A percentile compares a stretch with the other conserved stretches of the same genome.
phyloP scores from a whole-genome alignment of 2,113 vertebrate genomes.

The Rynchops niger region DNA sequence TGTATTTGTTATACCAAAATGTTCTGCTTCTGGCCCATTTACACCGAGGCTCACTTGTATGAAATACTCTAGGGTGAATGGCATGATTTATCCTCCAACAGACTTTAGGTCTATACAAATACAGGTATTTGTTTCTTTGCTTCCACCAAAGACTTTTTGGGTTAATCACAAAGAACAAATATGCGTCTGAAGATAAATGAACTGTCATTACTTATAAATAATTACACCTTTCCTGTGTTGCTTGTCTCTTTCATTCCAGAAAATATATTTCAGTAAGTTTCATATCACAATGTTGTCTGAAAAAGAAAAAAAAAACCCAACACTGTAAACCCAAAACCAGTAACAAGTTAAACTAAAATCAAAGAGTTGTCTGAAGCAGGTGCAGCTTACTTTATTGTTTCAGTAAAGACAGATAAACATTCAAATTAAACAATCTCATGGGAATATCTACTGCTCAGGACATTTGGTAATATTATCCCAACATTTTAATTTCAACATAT shows the following conservation, averaged over 20 bases:
- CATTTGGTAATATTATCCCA: not conserved
- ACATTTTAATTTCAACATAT: not conserved
- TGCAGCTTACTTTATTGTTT: not conserved
- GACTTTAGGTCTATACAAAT: constrained; percentile 49
- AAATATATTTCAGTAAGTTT: constrained; percentile 35
- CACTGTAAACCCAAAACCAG: not conserved
- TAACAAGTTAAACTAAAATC: constrained; percentile 9
- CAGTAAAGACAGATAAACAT: not conserved
- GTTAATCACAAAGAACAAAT: constrained; percentile 78
- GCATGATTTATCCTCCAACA: constrained; percentile 63
- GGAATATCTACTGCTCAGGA: not conserved
- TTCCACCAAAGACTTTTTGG: constrained; percentile 74
- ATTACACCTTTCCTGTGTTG: constrained; percentile 43
- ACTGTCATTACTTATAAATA: constrained; percentile 82
- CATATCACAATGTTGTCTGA: constrained; percentile 61
- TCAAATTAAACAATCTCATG: not conserved
- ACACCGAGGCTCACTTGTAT: constrained; percentile 64
- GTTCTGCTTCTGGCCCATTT: constrained; percentile 69
- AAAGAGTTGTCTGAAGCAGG: not conserved
- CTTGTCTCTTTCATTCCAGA: constrained; percentile 63
- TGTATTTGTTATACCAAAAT: constrained; percentile 65
- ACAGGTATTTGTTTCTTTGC: constrained; percentile 71
- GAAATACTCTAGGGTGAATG: constrained; percentile 67
- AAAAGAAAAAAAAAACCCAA: constrained; percentile 18
- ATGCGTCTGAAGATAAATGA: constrained; percentile 78